Conservation (phyloP, 1,140 invertebrate species). For the Dreissena polymorpha region DNA sequence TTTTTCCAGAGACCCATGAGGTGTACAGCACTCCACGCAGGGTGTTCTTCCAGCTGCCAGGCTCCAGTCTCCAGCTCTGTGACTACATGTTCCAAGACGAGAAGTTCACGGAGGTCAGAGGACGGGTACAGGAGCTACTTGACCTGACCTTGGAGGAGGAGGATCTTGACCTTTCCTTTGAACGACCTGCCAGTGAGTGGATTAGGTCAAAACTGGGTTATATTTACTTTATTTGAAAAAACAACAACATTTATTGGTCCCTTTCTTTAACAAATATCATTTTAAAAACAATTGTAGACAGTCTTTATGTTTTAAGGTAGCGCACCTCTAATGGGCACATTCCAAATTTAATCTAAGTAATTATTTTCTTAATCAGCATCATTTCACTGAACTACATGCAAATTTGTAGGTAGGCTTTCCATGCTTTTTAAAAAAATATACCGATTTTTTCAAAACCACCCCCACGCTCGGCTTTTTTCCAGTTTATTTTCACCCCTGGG, state of each 20-base stretch:
- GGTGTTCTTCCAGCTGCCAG: slow-evolving; percentile 86
- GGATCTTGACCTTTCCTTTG: slow-evolving; percentile 78
- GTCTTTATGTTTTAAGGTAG: not conserved
- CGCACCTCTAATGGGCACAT: too few relatives aligned
- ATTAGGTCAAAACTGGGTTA: not conserved
- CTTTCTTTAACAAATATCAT: not conserved
- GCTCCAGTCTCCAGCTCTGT: slow-evolving; percentile 86
- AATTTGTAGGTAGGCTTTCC: too few relatives aligned
- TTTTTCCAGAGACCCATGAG: slow-evolving; percentile 79
- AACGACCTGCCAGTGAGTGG: slow-evolving; percentile 63
- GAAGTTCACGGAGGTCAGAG: slow-evolving; percentile 86
- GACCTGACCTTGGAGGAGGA: slow-evolving; percentile 83
- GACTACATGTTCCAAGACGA: slow-evolving; percentile 93
- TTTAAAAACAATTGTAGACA: not conserved
- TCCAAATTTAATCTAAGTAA: too few relatives aligned
- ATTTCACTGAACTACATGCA: too few relatives aligned
- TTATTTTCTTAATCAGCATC: too few relatives aligned
- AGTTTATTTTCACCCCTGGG: too few relatives aligned
- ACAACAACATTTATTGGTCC: not conserved
- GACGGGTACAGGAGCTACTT: slow-evolving; percentile 87
- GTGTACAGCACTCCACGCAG: slow-evolving; percentile 90
- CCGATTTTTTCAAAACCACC: not conserved
- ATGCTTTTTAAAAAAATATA: not conserved
- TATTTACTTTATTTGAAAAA: not conserved
- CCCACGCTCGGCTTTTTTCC: too few relatives aligned